Percentiles rank a stretch among this genome's conserved stretches.
Conservation (phyloP, 2,113 vertebrate species). For the Echinops telfairi region DNA sequence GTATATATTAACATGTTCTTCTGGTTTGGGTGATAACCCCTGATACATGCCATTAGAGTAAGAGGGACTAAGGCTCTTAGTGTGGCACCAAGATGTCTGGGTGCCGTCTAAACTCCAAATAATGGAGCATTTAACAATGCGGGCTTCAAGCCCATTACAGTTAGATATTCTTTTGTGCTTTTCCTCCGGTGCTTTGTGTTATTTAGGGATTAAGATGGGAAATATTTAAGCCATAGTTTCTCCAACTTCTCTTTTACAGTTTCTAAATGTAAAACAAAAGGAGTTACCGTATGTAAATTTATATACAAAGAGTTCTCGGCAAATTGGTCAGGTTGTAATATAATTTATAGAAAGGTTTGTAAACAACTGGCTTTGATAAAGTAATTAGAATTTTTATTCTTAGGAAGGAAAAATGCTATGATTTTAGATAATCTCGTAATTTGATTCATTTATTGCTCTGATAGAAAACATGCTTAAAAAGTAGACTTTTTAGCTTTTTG, state of each 20-base stretch:
- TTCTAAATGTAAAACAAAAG: conserved; percentile 18
- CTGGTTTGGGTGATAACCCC: neutral
- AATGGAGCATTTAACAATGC: neutral
- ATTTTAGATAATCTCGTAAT: conserved; percentile 25
- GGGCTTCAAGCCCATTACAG: neutral
- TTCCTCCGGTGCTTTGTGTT: neutral
- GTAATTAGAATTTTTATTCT: conserved; percentile 26
- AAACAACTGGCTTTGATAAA: neutral
- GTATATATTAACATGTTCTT: conserved; percentile 11
- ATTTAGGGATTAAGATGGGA: neutral
- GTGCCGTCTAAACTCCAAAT: neutral
- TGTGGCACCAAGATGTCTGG: neutral
- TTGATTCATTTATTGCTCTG: neutral
- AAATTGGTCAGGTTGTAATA: conserved; percentile 35
- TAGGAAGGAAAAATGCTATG: neutral
- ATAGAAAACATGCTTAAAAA: neutral
- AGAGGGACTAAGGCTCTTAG: neutral
- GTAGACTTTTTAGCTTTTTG: neutral
- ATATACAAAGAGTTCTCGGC: neutral
- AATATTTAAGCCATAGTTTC: neutral
- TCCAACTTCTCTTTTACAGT: neutral
- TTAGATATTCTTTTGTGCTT: neutral
- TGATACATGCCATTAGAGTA: neutral
- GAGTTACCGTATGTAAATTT: conserved; percentile 21
- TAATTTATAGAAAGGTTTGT: conserved; percentile 47